Percentiles rank a stretch among this genome's conserved stretches.
Conservation (phyloP, 2,888 invertebrate genomes). For the Nephrocerus scutellatus region DNA sequence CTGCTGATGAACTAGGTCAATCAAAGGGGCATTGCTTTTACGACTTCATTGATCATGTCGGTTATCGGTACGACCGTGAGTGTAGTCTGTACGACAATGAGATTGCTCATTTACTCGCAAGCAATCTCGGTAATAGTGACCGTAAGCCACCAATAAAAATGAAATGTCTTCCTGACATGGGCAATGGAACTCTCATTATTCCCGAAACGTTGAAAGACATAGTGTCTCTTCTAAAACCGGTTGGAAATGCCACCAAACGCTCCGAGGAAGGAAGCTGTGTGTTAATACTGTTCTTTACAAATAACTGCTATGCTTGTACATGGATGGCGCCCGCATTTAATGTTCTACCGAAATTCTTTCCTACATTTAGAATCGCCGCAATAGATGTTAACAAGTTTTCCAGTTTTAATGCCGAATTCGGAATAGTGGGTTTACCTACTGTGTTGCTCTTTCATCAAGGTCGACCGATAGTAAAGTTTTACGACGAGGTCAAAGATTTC, state of each 20-base stretch:
- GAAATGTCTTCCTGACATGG: conserved; percentile 31
- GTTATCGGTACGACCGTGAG: conserved; percentile 27
- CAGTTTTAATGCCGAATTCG: conserved; percentile 83
- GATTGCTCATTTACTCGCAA: conserved; percentile 31
- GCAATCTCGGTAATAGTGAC: conserved; percentile 12
- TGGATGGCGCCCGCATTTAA: conserved; percentile 86
- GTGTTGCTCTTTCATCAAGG: conserved; percentile 85
- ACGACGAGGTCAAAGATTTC: conserved; percentile 73
- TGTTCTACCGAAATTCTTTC: conserved; percentile 79
- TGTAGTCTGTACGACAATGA: conserved; percentile 36
- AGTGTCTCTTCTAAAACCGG: conserved; percentile 37
- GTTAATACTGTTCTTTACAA: conserved; percentile 80
- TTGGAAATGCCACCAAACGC: conserved; percentile 50
- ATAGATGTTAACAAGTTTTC: conserved; percentile 80
- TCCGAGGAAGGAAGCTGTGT: conserved; percentile 63
- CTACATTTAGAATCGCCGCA: conserved; percentile 78
- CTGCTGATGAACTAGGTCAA: conserved; percentile 24
- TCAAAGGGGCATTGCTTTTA: conserved; percentile 35
- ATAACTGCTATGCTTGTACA: conserved; percentile 84
- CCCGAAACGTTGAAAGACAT: conserved; percentile 40
- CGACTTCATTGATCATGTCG: conserved; percentile 35
- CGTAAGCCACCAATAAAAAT: conserved; percentile 39
- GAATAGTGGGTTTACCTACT: conserved; percentile 85
- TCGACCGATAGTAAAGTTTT: conserved; percentile 74
- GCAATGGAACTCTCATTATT: conserved; percentile 32